These are phyloP conservation scores for Thryonomys swinderianus DNA, from an alignment of 2,113 vertebrate species.

Conservation along the genomic window DNA sequence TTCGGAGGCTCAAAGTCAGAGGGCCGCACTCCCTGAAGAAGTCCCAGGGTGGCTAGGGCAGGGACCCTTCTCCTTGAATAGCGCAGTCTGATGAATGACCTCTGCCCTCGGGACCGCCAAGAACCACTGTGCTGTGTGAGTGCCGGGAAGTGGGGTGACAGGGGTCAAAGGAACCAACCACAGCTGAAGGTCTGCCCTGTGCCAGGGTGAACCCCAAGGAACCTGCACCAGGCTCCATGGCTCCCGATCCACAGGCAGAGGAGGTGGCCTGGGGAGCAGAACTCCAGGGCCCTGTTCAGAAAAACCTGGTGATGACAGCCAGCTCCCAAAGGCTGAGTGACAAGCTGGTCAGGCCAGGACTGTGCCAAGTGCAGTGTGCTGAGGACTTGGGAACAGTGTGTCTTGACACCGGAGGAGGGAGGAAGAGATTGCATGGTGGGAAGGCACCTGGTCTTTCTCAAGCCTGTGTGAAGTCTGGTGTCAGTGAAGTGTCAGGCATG, in stretches of 20 bases:
- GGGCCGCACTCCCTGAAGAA: neutral
- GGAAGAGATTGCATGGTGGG: neutral
- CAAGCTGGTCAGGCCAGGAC: neutral
- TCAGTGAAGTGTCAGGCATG: neutral
- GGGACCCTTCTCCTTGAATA: neutral
- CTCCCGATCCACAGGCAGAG: too few species aligned
- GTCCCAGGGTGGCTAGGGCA: neutral
- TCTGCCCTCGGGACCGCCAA: neutral
- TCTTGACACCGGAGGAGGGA: neutral
- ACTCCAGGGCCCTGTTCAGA: neutral
- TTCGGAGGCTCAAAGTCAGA: neutral
- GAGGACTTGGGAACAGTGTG: neutral
- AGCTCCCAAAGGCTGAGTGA: neutral
- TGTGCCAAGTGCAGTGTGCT: neutral
- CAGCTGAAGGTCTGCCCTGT: neutral
- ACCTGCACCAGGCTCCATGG: neutral
- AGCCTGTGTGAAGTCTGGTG: neutral
- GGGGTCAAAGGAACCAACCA: neutral
- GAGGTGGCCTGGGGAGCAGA: neutral
- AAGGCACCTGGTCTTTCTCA: neutral
- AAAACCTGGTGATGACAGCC: neutral
- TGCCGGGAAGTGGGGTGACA: neutral
- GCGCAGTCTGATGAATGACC: rapidly evolving
- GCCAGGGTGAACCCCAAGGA: neutral
- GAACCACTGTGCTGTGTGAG: neutral